These are phyloP conservation scores for Platyscapa corneri DNA, from an alignment of 1,140 invertebrate genomes.

Conservation along the genomic window DNA sequence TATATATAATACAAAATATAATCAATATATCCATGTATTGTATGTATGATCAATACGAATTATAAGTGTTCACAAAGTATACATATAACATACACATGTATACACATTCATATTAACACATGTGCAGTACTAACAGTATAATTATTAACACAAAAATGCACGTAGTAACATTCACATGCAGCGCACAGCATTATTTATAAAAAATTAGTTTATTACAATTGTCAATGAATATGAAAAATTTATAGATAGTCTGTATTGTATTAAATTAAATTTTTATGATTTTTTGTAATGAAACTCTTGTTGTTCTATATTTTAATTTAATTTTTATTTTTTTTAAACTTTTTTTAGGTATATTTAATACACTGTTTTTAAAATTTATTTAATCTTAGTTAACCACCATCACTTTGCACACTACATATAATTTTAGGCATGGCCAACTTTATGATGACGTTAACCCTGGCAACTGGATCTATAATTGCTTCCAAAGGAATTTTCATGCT, in stretches of 20 bases:
- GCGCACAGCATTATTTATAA: slow-evolving; percentile 41
- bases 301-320: neutral
- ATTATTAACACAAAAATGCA: slow-evolving; percentile 38
- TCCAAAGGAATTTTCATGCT: slow-evolving; percentile 77
- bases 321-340: neutral
- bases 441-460: slow-evolving; percentile 75
- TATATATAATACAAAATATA: neutral
- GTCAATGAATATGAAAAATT: neutral
- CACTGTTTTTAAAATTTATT: slow-evolving; percentile 11
- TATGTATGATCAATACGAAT: neutral
- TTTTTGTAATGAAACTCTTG: neutral
- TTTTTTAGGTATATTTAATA: slow-evolving; percentile 21
- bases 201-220: slow-evolving; percentile 30
- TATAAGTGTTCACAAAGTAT: neutral
- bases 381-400: neutral
- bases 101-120: neutral
- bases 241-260: neutral
- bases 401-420: slow-evolving; percentile 47
- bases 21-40: neutral
- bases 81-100: neutral
- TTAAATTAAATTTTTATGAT: neutral
- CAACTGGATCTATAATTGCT: slow-evolving; percentile 78
- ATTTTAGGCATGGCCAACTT: slow-evolving; percentile 76
- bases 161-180: slow-evolving; percentile 30
- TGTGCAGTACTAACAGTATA: slow-evolving; percentile 45